Percentiles rank a stretch among this genome's conserved stretches.
These are phyloP conservation scores for Callipepla californica DNA, from an alignment of 2,113 vertebrate genomes.

Conservation along the genomic window DNA sequence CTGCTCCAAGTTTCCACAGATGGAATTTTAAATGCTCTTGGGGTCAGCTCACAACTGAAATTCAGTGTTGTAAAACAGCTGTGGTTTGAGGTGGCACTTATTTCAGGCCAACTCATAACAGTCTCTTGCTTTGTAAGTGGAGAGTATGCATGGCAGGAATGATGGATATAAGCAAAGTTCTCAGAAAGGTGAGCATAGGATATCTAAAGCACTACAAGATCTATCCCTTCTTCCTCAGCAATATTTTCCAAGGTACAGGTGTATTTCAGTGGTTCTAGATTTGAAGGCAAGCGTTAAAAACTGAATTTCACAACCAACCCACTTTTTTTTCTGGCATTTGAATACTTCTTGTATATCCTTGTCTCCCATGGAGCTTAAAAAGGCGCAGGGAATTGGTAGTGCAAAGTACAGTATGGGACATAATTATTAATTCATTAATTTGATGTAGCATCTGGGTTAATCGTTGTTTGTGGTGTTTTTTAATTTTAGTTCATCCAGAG, in stretches of 20 bases:
- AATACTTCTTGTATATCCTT: not conserved
- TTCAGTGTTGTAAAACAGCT: not conserved
- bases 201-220: not conserved
- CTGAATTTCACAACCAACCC: not conserved
- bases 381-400: not conserved
- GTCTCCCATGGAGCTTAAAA: not conserved
- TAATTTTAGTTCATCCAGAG: slow-evolving; percentile 92
- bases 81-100: not conserved
- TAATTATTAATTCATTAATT: not conserved
- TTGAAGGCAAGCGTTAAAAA: not conserved
- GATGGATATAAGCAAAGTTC: not conserved
- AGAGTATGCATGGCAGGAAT: not conserved
- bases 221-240: not conserved
- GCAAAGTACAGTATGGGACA: not conserved
- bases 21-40: not conserved
- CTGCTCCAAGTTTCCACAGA: not conserved
- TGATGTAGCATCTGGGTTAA: not conserved
- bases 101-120: not conserved
- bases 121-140: no score
- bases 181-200: not conserved
- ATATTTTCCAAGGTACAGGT: not conserved
- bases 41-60: not conserved
- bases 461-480: not conserved
- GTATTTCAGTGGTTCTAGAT: not conserved
- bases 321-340: not conserved